phyloP scores from a whole-genome alignment of 2,113 vertebrate species.

The Istiophorus platypterus region DNA sequence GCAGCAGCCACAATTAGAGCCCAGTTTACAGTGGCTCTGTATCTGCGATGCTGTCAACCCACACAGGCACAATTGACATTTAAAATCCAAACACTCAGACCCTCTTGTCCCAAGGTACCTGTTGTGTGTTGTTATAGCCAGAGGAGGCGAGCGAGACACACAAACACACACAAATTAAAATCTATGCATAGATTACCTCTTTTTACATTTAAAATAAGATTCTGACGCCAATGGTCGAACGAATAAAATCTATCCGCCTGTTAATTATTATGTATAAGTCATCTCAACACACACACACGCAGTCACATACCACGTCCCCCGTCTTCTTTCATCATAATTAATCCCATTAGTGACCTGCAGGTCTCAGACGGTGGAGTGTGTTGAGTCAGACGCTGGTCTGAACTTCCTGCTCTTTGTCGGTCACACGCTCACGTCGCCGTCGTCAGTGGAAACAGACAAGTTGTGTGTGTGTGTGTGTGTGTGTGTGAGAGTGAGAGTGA shows the following conservation, averaged over 20 bases:
- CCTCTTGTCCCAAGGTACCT: conserved; percentile 54
- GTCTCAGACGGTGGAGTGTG: background rate
- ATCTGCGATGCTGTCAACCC: conserved; percentile 50
- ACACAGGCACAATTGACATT: conserved; percentile 69
- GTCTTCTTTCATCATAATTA: background rate
- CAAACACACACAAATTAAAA: conserved; percentile 1
- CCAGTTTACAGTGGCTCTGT: conserved; percentile 4
- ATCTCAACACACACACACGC: background rate
- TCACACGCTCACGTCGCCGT: no score
- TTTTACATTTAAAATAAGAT: conserved; percentile 12
- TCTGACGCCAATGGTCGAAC: background rate
- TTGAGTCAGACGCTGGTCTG: background rate
- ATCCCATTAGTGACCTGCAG: background rate
- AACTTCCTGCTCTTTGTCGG: no score
- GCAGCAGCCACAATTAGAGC: conserved; percentile 25
- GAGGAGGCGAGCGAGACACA: background rate
- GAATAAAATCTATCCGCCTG: no score
- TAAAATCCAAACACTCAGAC: conserved; percentile 69
- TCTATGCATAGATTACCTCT: background rate
- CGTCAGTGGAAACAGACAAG: no score
- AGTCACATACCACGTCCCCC: background rate
- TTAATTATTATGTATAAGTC: no score
- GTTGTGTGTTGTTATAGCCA: conserved; percentile 40
- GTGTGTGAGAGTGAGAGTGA: no score
- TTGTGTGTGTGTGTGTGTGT: no score